phyloP scores from a whole-genome alignment of 2,113 vertebrate genomes.

The Tyto alba region DNA sequence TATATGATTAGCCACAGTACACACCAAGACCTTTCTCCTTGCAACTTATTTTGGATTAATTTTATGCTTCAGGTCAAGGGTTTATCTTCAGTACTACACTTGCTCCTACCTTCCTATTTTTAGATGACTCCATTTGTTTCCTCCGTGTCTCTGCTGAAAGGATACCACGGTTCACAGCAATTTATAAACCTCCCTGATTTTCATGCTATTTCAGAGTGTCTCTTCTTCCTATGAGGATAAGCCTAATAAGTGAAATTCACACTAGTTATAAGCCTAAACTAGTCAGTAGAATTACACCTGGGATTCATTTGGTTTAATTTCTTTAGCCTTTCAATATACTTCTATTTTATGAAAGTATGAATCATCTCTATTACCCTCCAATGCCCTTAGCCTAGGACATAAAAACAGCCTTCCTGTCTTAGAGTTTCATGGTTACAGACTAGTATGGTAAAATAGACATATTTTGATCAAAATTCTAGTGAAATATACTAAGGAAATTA shows the following conservation, averaged over 20 bases:
- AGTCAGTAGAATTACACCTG: neutral
- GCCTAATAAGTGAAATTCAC: neutral
- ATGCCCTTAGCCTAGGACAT: neutral
- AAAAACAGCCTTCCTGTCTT: neutral
- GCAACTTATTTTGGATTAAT: neutral
- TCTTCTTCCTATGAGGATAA: neutral
- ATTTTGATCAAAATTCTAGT: neutral
- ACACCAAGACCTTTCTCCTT: neutral
- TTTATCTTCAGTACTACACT: neutral
- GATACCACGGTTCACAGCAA: neutral
- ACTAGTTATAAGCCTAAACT: constrained; percentile 6
- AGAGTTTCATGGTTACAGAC: neutral
- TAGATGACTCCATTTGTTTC: neutral
- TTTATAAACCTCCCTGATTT: neutral
- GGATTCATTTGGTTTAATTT: constrained; percentile 24
- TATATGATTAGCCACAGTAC: neutral
- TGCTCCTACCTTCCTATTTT: neutral
- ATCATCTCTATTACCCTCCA: neutral
- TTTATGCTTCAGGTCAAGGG: neutral
- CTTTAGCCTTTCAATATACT: constrained; percentile 8
- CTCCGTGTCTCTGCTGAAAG: neutral
- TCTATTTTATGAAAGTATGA: constrained; percentile 26
- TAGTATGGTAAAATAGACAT: neutral
- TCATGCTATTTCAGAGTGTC: neutral
- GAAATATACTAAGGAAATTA: neutral